Percentiles rank a stretch among this genome's conserved stretches.
Evolutionary conservation across 2,113 vertebrate genomes (phyloP).

Genomic region (Montifringilla adamsi): DNA sequence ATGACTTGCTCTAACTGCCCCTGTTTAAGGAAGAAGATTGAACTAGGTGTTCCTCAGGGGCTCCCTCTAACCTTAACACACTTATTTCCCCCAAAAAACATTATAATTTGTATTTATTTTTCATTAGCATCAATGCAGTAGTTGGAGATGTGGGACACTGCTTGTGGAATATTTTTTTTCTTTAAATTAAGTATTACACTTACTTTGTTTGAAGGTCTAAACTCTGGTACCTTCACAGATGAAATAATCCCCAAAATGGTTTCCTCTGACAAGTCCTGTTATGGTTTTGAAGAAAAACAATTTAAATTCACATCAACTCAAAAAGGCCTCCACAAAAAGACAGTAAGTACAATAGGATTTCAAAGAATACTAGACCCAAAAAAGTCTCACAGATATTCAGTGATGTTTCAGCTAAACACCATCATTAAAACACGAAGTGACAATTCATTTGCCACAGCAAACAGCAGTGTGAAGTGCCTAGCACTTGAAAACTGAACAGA

Average conservation of each 20-base stretch:
- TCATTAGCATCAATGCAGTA: background rate
- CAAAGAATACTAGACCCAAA: background rate
- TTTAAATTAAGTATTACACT: background rate
- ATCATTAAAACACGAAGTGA: background rate
- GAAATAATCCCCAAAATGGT: constrained; percentile 78
- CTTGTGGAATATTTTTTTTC: background rate
- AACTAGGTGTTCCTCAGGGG: background rate
- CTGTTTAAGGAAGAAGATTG: background rate
- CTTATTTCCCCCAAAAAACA: background rate
- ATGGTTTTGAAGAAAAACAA: constrained; percentile 10
- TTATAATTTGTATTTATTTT: background rate
- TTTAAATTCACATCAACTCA: background rate
- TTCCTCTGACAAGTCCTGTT: constrained; percentile 84
- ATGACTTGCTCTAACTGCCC: background rate
- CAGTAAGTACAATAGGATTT: background rate
- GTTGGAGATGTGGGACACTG: background rate
- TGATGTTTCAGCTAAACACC: background rate
- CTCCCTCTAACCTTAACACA: background rate
- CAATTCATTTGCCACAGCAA: background rate
- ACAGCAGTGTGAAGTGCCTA: background rate
- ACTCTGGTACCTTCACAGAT: constrained; percentile 85
- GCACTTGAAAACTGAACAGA: background rate
- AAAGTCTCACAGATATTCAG: background rate
- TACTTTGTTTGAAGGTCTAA: constrained; percentile 92
- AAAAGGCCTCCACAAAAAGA: background rate